A percentile compares a stretch with the other conserved stretches of the same genome.
Evolutionary conservation across 92 coral and sea anemone species (phyloP).

Genomic region (Meandrina meandrites): DNA sequence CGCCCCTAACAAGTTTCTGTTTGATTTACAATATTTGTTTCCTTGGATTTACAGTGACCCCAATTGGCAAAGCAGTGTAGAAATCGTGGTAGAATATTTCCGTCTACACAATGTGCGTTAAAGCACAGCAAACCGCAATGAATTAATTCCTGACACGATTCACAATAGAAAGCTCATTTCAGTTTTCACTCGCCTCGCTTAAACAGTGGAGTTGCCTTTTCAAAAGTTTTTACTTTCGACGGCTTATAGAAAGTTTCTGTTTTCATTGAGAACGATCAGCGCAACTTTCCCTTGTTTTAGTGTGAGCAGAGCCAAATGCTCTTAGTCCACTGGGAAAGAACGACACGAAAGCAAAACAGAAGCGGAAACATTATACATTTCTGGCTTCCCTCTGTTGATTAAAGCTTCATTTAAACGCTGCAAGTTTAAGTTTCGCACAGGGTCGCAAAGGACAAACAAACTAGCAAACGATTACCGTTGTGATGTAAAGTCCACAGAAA

Average conservation of each 20-base stretch:
- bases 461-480: slow-evolving; percentile 42
- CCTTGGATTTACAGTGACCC: too few species aligned
- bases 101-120: background rate
- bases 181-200: background rate
- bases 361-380: background rate
- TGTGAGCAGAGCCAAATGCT: background rate
- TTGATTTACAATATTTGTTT: too few species aligned
- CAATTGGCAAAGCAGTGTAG: too few species aligned
- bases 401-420: background rate
- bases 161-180: background rate
- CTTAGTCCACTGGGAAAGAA: background rate
- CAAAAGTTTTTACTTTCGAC: background rate
- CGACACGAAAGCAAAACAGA: background rate
- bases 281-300: background rate
- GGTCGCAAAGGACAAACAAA: background rate
- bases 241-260: background rate
- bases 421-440: background rate
- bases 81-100: background rate
- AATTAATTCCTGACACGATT: too few species aligned
- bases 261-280: background rate
- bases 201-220: background rate
- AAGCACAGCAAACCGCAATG: background rate
- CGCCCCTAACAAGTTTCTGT: too few species aligned
- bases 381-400: background rate
- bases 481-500: slow-evolving; percentile 49